Evolutionary conservation across 2,113 vertebrate species (phyloP).

Genomic region (Poecile atricapillus): DNA sequence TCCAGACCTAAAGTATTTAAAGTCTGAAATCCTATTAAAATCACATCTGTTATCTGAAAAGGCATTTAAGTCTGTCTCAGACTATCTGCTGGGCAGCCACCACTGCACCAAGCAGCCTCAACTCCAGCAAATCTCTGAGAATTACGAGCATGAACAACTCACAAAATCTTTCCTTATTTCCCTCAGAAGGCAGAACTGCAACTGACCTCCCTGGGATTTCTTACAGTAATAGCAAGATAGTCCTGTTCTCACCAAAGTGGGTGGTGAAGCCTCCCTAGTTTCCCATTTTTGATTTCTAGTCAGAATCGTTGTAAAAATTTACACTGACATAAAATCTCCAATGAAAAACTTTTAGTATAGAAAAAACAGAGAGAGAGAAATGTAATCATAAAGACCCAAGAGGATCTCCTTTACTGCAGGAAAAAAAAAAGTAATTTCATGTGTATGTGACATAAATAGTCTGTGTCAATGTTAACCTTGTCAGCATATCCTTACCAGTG

Average conservation of each 20-base stretch:
- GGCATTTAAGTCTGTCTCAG: constrained; percentile 42
- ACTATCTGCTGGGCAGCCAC: not conserved
- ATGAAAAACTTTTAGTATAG: not conserved
- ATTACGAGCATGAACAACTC: not conserved
- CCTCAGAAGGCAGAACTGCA: not conserved
- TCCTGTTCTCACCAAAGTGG: not conserved
- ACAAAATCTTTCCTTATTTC: not conserved
- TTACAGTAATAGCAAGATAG: not conserved
- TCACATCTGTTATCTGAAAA: constrained; percentile 69
- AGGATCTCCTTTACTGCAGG: not conserved
- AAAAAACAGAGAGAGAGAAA: not conserved
- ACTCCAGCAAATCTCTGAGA: not conserved
- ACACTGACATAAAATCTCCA: not conserved
- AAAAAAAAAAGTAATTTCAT: not conserved
- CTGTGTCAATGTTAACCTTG: not conserved
- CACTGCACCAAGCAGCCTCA: not conserved
- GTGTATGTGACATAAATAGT: not conserved
- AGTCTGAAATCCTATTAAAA: constrained; percentile 80
- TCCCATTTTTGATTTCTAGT: not conserved
- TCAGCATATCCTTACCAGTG: constrained; percentile 76
- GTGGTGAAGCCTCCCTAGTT: not conserved
- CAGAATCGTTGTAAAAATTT: not conserved
- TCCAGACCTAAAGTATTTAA: constrained; percentile 69
- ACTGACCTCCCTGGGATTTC: not conserved
- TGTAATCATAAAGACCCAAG: not conserved